A percentile compares a stretch with the other conserved stretches of the same genome.
Conservation (phyloP, 35 echinoderm and acorn worm species). For the Diadema setosum region DNA sequence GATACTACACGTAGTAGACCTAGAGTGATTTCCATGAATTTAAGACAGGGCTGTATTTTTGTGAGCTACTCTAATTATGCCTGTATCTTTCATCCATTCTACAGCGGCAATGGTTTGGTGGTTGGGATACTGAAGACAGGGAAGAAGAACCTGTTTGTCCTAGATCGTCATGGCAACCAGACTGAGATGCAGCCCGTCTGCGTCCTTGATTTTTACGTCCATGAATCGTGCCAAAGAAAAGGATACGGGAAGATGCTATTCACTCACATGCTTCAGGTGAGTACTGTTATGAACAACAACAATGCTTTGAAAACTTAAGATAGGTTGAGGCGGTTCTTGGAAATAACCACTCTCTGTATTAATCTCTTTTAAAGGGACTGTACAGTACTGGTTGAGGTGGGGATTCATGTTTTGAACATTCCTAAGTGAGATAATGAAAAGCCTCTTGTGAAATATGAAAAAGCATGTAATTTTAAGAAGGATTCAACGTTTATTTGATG, state of each 20-base stretch:
- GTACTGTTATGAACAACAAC: no score
- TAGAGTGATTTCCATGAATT: neutral
- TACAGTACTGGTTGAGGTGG: no score
- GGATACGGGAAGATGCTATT: constrained; percentile 91
- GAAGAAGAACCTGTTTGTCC: constrained; percentile 81
- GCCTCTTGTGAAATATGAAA: no score
- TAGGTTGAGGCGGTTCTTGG: no score
- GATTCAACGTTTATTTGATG: no score
- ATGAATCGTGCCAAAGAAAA: constrained; percentile 92
- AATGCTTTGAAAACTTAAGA: no score
- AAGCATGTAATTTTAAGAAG: no score
- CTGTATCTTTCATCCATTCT: neutral
- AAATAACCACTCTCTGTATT: no score
- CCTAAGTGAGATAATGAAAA: no score
- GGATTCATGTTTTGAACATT: no score
- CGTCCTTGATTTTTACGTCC: constrained; percentile 96
- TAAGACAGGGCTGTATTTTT: neutral
- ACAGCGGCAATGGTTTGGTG: constrained; percentile 70
- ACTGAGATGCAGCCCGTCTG: constrained; percentile 94
- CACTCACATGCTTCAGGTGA: constrained; percentile 85
- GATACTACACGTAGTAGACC: no score
- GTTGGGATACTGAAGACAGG: constrained; percentile 92
- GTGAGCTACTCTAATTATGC: neutral
- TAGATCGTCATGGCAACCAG: constrained; percentile 89
- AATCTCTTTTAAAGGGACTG: no score